A percentile compares a stretch with the other conserved stretches of the same genome.
These are phyloP conservation scores for Cercocebus atys DNA, from an alignment of 2,113 vertebrate species.

Conservation along the genomic window DNA sequence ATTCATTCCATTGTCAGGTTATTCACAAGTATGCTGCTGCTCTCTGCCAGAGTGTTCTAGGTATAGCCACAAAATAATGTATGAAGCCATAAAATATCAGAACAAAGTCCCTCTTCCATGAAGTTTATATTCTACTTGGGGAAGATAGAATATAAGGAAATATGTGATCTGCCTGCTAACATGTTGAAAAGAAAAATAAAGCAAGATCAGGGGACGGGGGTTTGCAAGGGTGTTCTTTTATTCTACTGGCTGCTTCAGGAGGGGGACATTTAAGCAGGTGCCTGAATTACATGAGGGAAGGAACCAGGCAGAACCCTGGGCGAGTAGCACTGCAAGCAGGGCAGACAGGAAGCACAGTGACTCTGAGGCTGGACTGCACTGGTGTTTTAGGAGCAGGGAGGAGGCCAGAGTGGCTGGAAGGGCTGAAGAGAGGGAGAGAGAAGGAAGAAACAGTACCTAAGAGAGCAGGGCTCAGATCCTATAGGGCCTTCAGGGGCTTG, in stretches of 20 bases:
- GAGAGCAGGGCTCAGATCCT: neutral
- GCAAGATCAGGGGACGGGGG: neutral
- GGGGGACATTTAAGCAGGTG: neutral
- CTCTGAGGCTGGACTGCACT: neutral
- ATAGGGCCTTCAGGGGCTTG: no score
- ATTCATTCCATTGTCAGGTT: neutral
- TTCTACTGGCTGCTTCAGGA: neutral
- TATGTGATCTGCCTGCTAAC: neutral
- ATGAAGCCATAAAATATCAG: neutral
- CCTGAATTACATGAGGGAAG: neutral
- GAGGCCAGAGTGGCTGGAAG: neutral
- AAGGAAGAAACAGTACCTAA: neutral
- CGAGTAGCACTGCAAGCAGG: neutral
- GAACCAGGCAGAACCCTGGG: neutral
- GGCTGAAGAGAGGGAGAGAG: neutral
- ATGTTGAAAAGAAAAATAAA: neutral
- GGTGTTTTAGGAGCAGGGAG: neutral
- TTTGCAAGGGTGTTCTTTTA: no score
- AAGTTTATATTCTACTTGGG: neutral
- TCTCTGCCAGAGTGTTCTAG: neutral
- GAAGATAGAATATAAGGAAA: neutral
- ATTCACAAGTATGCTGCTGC: neutral
- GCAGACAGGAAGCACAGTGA: neutral
- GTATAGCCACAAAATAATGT: neutral
- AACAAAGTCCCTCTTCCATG: neutral